Base-by-base conservation (phyloP, 2,113 vertebrate genomes). In the Dolichallabes microphthalmus region DNA sequence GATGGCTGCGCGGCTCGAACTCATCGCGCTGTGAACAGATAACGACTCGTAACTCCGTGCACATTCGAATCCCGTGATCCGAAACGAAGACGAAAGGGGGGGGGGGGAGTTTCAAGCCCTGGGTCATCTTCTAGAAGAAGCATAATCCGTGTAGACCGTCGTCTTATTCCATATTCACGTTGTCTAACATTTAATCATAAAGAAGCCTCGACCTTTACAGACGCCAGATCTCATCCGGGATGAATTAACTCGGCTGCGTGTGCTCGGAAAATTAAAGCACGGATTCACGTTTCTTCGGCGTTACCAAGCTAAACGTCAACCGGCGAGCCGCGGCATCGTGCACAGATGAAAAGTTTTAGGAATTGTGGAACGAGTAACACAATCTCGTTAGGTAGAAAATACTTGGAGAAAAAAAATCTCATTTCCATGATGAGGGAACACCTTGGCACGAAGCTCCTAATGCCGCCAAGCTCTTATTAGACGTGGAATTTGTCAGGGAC, bases 191-290 rank as follows among this genome's bases (percentile, higher is more conserved):
- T 60, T 79, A 79, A 60, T 79, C 55, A 30, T 39, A 79, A 60
- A 32, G 55, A 79, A 60, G 76, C 76, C 76, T 79, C 60, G 76
- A 79, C 76, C 76, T 79, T 79, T 79, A 35, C 76, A 5, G 55
- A 79, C 58, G 76, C 55, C 25, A 2, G 25, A 60, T 58, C 76
- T 79, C 76, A 79, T 79, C 55, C 13, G 0, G 30, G 14, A 27
- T 60, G 55, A 79, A 60, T 79, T 79, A 17, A 78, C 76, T 25
- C 57, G 55, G 30, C 57, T 39, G 55, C 76, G 8, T 79, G 76
- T 60, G 76, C 55, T 60, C 30, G 10, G 19, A 79, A 79, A 79
- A 79, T 79, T 58, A 79, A 79, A 60, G 4, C 76, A 17, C 30
- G 3, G 74, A 52, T 57, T 20, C 27, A 13, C 30, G 5, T 32